phyloP scores from a whole-genome alignment of 1,140 invertebrate species.

The Epicauta chinensis region DNA sequence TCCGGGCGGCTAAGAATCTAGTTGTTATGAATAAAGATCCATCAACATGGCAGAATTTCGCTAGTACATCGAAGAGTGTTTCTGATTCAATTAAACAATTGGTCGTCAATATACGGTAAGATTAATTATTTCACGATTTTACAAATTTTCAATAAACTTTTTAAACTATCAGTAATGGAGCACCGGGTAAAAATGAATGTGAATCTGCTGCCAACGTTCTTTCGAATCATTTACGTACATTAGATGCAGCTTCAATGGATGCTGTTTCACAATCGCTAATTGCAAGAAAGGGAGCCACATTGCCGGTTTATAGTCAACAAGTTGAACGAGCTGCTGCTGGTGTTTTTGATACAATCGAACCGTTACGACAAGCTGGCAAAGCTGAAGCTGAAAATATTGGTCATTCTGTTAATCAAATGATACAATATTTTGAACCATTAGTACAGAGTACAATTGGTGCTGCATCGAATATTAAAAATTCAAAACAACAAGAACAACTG shows the following conservation, averaged over 20 bases:
- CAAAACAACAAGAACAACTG: constrained; percentile 80
- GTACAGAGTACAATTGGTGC: constrained; percentile 76
- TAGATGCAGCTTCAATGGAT: constrained; percentile 83
- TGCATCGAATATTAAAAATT: constrained; percentile 85
- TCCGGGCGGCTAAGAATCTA: constrained; percentile 82
- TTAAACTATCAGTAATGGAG: constrained; percentile 67
- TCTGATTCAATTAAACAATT: constrained; percentile 94
- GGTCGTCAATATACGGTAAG: constrained; percentile 77
- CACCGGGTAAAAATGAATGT: constrained; percentile 93
- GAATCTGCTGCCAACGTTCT: constrained; percentile 77
- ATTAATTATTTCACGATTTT: constrained; percentile 8
- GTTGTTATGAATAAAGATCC: constrained; percentile 87
- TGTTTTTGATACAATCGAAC: constrained; percentile 73
- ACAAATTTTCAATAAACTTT: neutral
- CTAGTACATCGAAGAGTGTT: constrained; percentile 88
- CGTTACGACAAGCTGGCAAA: constrained; percentile 74
- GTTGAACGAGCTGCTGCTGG: constrained; percentile 58
- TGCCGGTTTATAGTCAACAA: constrained; percentile 55
- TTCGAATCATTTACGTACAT: constrained; percentile 64
- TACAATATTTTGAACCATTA: constrained; percentile 78
- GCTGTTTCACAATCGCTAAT: constrained; percentile 77
- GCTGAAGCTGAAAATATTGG: constrained; percentile 91
- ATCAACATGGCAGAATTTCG: constrained; percentile 87
- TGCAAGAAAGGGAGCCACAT: constrained; percentile 66
- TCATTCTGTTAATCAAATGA: constrained; percentile 75